These are phyloP conservation scores for Cordilura impudica DNA, from an alignment of 2,888 invertebrate species.

Conservation along the genomic window DNA sequence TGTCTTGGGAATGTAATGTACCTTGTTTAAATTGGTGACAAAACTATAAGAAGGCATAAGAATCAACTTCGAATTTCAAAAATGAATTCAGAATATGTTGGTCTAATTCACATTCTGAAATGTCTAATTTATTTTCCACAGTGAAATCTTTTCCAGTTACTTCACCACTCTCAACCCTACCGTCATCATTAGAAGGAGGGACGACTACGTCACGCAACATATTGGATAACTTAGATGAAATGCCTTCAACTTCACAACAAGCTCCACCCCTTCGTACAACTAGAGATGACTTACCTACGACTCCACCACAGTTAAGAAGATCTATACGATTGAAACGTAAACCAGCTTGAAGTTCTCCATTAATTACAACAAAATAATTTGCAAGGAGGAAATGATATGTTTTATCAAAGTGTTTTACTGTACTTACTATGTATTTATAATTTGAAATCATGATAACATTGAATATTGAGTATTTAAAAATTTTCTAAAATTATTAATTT, in stretches of 20 bases:
- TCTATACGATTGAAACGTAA: background rate
- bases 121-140: no score
- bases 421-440: no score
- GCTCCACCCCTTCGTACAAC: background rate
- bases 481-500: no score
- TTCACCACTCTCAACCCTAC: background rate
- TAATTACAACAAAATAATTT: background rate
- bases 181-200: background rate
- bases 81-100: background rate
- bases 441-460: no score
- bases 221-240: background rate
- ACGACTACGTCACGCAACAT: background rate
- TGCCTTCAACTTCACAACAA: background rate
- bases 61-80: background rate
- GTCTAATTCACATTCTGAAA: background rate
- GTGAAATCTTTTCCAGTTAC: no score
- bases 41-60: background rate
- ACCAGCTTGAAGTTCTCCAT: background rate
- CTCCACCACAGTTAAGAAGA: background rate
- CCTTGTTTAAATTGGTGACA: slow-evolving; percentile 5
- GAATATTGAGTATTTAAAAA: no score
- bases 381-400: background rate
- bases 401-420: no score
- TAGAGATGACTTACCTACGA: background rate
- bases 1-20: slow-evolving; percentile 6